Base-by-base conservation (phyloP, 2,888 invertebrate species). In the Hirtodrosophila duncani region DNA sequence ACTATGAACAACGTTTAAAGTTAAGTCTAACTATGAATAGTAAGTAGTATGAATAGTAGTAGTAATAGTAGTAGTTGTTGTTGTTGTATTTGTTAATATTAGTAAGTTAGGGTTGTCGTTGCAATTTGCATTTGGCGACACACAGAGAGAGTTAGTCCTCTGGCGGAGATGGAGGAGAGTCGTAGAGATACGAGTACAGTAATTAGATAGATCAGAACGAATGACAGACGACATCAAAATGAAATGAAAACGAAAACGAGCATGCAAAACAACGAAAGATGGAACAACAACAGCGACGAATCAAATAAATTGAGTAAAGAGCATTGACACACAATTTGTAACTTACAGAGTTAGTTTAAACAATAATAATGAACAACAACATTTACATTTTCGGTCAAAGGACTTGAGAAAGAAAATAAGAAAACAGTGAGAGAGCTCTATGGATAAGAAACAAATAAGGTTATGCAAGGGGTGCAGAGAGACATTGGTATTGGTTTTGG, bases 1-100 rank as follows among this genome's bases (percentile, higher is more conserved):
- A 55, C 72, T 79, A 75, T 61, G 67, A 74, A 72, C 71, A 71
- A 78, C 71, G 63, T 63, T 63, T 78, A 71, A 68, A 58, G 55
- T 65, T 64, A 55, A 52, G n/a, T n/a, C n/a, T n/a, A n/a, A n/a
- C n/a, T n/a, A 57, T 33, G 50, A 37, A 29, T 46, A 56, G 49
- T 58, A 59, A 49, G 49, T 58, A 57, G 8, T 2, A 3, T 29
- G 14, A 7, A 4, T 11, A 16, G 29, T 2, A 11, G 9, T 30
- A 3, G 30, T 9, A 18, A 18, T 42, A 48, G 30, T 52, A 49
- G 31, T 42, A 30, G 34, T 37, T 48, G 26, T 49, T 39, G 20
- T 36, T 24, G 21, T 51, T 41, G 29, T 49, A 43, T 7, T 64
- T 53, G 46, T 50, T 29, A 38, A 44, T 49, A 45, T 10, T 33